Conservation (phyloP, 2,888 invertebrate species). For the Luperina nickerlii region DNA sequence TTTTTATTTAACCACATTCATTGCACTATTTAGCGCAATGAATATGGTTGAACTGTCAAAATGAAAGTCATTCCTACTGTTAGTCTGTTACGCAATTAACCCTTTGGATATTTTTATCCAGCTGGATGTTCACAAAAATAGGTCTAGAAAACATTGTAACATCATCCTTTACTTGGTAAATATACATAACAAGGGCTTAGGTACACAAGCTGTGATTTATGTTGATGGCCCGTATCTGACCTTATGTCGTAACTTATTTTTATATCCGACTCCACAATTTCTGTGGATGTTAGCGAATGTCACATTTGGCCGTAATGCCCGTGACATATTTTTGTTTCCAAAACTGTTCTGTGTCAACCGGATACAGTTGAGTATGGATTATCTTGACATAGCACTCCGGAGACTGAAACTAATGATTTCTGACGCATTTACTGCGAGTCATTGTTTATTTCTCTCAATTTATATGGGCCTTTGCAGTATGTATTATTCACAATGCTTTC, state of each 20-base stretch:
- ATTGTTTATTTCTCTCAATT: neutral
- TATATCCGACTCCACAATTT: slow-evolving; percentile 68
- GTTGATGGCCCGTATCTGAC: slow-evolving; percentile 70
- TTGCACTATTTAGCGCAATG: too few species aligned
- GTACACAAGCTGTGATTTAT: slow-evolving; percentile 73
- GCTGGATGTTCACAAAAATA: neutral
- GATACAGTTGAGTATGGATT: slow-evolving; percentile 26
- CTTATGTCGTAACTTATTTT: slow-evolving; percentile 73
- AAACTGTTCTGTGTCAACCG: slow-evolving; percentile 51
- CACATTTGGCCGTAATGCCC: slow-evolving; percentile 61
- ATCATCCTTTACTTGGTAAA: slow-evolving; percentile 62
- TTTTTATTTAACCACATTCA: too few species aligned
- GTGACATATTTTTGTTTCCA: slow-evolving; percentile 54
- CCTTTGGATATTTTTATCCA: neutral
- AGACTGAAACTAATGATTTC: neutral
- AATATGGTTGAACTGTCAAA: neutral
- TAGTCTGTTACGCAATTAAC: too few species aligned
- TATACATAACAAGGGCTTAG: slow-evolving; percentile 68
- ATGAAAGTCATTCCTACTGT: too few species aligned
- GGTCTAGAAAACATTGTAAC: slow-evolving; percentile 31
- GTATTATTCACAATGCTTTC: neutral
- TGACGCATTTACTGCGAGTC: neutral
- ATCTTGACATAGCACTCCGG: slow-evolving; percentile 1
- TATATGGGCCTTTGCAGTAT: neutral
- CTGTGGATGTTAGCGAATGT: slow-evolving; percentile 62